Evolutionary conservation across 1,140 invertebrate species (phyloP).

Genomic region (Physella acuta): DNA sequence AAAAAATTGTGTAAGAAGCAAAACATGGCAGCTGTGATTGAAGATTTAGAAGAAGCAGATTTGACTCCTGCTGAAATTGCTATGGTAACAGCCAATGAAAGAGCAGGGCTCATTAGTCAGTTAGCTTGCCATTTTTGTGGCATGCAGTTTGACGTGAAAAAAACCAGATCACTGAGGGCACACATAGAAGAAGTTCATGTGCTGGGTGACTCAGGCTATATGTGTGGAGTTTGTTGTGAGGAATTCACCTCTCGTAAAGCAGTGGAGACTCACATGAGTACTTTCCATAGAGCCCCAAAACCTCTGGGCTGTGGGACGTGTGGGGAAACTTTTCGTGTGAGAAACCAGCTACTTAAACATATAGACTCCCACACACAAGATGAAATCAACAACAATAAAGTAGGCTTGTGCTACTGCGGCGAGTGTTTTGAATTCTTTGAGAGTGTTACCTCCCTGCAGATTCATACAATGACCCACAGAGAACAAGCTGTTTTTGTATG

Average conservation of each 20-base stretch:
- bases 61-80: constrained; percentile 16
- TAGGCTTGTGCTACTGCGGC: constrained; percentile 24
- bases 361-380: constrained; percentile 15
- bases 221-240: constrained; percentile 27
- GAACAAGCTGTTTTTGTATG: constrained; percentile 25
- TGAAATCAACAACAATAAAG: constrained; percentile 22
- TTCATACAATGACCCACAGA: constrained; percentile 19
- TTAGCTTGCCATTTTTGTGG: constrained; percentile 27
- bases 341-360: constrained; percentile 22
- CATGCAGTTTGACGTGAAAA: constrained; percentile 24
- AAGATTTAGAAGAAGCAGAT: constrained; percentile 12
- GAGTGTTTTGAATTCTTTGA: constrained; percentile 27
- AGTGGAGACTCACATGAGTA: constrained; percentile 26
- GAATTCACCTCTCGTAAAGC: constrained; percentile 25
- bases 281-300: constrained; percentile 23
- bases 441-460: constrained; percentile 20
- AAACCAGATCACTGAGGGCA: constrained; percentile 17
- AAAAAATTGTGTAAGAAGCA: too few species aligned
- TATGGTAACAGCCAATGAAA: constrained; percentile 21
- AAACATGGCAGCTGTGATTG: background rate
- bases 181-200: constrained; percentile 28
- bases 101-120: constrained; percentile 16
- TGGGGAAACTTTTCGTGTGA: constrained; percentile 22
- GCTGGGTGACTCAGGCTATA: constrained; percentile 19
- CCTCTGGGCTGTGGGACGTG: constrained; percentile 22